Base-by-base conservation (phyloP, 2,113 vertebrate species). In the Bucco capensis region DNA sequence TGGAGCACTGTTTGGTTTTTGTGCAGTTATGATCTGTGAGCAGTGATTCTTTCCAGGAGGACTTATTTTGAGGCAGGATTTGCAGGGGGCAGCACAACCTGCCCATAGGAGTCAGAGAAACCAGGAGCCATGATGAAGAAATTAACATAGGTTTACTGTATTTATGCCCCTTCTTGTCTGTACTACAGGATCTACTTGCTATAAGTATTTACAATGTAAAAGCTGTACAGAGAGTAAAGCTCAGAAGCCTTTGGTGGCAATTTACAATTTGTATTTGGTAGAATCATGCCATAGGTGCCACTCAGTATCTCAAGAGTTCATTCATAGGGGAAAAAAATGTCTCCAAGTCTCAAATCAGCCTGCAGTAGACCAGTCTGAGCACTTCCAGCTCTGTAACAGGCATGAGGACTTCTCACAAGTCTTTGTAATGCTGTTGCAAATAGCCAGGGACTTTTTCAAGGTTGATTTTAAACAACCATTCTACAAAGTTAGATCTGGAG, bases 331-430 rank as follows among this genome's bases (percentile, higher is more conserved):
- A 40, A 28, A 54, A 61, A 3, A 8, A 19, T 9, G 7, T 64
- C n/a, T n/a, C 37, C 5, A 2, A 57, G n/a, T n/a, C n/a, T n/a
- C n/a, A n/a, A 65, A 51, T 0, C 28, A 31, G 10, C 31, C 61
- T n/a, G 15, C 10, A 31, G 22, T 7, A 30, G 35, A 38, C 6
- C 37, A 10, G 8, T 31, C 42, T 65, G 50, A 72, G 33, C 12
- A 3, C n/a, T 81, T 46, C 42, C 30, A 91, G 69, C 42, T 83
- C 42, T 54, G 37, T 28, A 40, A 17, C 4, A 62, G 21, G 13
- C 35, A 5, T 0, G 10, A 38, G 9, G 23, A 46, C 62, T 75
- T 67, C 38, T 83, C 24, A 15, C 19, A 31, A 23, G 28, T 76
- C 40, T 77, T 69, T 28, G 7, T 23, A 25, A 31, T 8, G 33